These are phyloP conservation scores for Phalacrocorax pelagicus DNA, from an alignment of 2,113 vertebrate genomes.

Conservation along the genomic window DNA sequence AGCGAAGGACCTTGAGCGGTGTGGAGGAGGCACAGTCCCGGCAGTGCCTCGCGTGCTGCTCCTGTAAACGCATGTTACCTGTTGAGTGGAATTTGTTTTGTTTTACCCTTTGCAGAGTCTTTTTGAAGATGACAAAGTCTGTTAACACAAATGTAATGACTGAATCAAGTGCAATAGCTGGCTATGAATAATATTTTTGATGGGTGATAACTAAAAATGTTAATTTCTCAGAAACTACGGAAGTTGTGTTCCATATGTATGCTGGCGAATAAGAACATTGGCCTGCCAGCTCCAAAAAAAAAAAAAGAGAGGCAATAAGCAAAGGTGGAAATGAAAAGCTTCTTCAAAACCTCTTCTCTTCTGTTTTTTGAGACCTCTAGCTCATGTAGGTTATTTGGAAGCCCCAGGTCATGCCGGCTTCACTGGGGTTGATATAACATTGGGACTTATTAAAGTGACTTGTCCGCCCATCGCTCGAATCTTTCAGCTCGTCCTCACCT, in stretches of 20 bases:
- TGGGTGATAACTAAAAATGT: not conserved
- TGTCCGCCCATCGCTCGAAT: not conserved
- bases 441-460: not conserved
- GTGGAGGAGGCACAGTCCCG: not conserved
- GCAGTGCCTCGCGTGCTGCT: rapidly evolving
- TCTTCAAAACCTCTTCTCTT: not conserved
- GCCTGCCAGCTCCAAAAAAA: not conserved
- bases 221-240: not conserved
- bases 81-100: not conserved
- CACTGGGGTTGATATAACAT: not conserved
- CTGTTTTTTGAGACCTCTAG: not conserved
- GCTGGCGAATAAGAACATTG: not conserved
- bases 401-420: not conserved
- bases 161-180: not conserved
- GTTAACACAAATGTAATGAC: not conserved
- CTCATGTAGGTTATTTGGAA: not conserved
- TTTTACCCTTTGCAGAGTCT: not conserved
- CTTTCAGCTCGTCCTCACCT: not conserved
- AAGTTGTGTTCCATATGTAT: not conserved
- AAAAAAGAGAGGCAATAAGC: not conserved
- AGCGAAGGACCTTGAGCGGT: rapidly evolving
- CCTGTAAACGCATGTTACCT: not conserved
- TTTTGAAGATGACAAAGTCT: not conserved
- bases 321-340: not conserved
- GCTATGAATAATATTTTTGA: not conserved